Conservation (phyloP, 2,113 vertebrate species). For the Oreochromis spilurus region DNA sequence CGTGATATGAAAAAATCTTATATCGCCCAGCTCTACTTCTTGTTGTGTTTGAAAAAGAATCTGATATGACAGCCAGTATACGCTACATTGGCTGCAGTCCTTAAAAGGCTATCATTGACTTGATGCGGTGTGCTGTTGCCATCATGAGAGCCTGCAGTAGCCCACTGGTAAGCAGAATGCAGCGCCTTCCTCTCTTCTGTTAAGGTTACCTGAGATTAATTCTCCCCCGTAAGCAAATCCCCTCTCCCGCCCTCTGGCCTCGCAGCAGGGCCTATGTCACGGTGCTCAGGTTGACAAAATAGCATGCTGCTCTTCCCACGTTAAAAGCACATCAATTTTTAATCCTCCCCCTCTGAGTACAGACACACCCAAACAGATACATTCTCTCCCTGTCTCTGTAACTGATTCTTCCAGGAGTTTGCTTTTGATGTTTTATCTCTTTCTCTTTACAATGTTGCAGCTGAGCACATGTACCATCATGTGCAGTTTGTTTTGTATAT, state of each 20-base stretch:
- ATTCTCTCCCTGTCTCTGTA: background rate
- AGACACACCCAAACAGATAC: background rate
- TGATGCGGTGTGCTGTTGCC: background rate
- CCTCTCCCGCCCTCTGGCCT: background rate
- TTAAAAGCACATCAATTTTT: constrained; percentile 54
- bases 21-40: background rate
- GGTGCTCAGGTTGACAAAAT: constrained; percentile 35
- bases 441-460: background rate
- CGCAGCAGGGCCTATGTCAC: background rate
- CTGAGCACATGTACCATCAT: background rate
- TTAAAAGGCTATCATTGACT: background rate
- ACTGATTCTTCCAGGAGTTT: background rate
- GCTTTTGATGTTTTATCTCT: constrained; percentile 24
- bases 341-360: constrained; percentile 16
- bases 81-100: background rate
- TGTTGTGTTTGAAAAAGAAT: background rate
- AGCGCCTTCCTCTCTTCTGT: background rate
- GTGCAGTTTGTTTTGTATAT: background rate
- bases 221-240: background rate
- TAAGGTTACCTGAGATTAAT: constrained; percentile 28
- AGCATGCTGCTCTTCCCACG: constrained; percentile 19
- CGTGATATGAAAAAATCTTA: too few species aligned
- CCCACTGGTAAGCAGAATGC: background rate
- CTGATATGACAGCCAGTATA: background rate
- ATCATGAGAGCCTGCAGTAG: background rate